These are phyloP conservation scores for Plodia interpunctella DNA, from an alignment of 1,140 invertebrate species.

Conservation along the genomic window DNA sequence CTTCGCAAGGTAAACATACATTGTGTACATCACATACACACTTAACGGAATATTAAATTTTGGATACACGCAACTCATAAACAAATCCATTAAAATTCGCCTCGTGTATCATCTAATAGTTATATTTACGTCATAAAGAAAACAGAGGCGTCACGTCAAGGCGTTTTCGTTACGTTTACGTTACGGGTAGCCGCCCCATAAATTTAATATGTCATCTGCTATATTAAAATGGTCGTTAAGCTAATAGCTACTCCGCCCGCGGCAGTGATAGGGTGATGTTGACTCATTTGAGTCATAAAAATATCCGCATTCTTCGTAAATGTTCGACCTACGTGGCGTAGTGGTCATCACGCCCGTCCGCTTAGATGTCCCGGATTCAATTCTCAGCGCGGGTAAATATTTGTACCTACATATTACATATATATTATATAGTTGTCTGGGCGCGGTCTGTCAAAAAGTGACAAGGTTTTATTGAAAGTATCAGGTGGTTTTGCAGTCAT, in stretches of 20 bases:
- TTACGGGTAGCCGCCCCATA: conserved; percentile 61
- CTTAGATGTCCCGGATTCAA: too few relatives aligned
- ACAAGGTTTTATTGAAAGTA: too few relatives aligned
- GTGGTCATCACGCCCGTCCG: too few relatives aligned
- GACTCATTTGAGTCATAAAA: conserved; percentile 49
- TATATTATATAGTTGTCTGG: too few relatives aligned
- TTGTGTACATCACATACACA: conserved; percentile 39
- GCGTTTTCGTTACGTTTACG: conserved; percentile 59
- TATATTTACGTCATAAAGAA: conserved; percentile 70
- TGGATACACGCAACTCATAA: conserved; percentile 38
- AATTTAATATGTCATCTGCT: conserved; percentile 75
- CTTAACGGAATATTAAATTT: conserved; percentile 30
- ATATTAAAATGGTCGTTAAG: conserved; percentile 75
- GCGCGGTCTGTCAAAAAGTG: too few relatives aligned
- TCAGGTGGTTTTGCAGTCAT: too few relatives aligned
- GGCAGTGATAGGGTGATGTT: conserved; percentile 55
- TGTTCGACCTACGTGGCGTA: too few relatives aligned
- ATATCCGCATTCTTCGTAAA: conserved; percentile 13
- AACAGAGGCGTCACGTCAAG: conserved; percentile 63
- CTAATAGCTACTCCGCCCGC: conserved; percentile 63
- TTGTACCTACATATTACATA: too few relatives aligned
- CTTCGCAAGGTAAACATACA: conserved; percentile 33
- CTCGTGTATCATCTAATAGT: conserved; percentile 13
- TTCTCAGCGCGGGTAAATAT: too few relatives aligned
- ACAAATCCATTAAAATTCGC: conserved; percentile 25